These are phyloP conservation scores for Chironomus tepperi DNA, from an alignment of 1,140 invertebrate genomes.

Conservation along the genomic window DNA sequence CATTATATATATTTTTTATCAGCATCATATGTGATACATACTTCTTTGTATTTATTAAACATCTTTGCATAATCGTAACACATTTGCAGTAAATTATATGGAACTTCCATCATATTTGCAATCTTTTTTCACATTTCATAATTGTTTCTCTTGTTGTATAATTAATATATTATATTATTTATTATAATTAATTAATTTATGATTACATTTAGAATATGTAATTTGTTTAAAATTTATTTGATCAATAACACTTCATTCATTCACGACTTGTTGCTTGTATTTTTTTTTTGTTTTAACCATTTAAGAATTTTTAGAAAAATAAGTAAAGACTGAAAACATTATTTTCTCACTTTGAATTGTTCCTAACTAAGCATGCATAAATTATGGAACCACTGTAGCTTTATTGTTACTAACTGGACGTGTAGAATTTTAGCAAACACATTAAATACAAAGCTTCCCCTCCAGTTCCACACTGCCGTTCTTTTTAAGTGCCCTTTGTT, in stretches of 20 bases:
- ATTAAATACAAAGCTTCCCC: background rate
- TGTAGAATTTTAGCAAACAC: background rate
- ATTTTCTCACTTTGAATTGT: background rate
- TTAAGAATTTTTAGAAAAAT: conserved; percentile 4
- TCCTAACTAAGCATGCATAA: background rate
- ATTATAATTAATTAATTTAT: background rate
- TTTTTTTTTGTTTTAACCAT: background rate
- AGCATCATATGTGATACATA: no score
- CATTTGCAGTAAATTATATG: no score
- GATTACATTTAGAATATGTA: conserved; percentile 14
- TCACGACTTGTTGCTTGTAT: background rate
- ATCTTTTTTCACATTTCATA: no score
- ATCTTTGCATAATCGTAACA: no score
- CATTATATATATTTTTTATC: no score
- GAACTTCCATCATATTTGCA: no score
- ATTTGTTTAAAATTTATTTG: background rate
- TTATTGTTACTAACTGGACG: background rate
- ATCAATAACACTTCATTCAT: no score
- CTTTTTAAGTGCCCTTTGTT: conserved; percentile 44
- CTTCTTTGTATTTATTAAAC: no score
- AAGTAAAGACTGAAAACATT: background rate
- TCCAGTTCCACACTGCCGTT: conserved; percentile 43
- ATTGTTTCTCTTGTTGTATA: no score
- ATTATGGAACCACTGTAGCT: background rate
- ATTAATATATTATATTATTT: no score